Evolutionary conservation across 2,888 invertebrate species (phyloP).

Genomic region (Idaea aversata): DNA sequence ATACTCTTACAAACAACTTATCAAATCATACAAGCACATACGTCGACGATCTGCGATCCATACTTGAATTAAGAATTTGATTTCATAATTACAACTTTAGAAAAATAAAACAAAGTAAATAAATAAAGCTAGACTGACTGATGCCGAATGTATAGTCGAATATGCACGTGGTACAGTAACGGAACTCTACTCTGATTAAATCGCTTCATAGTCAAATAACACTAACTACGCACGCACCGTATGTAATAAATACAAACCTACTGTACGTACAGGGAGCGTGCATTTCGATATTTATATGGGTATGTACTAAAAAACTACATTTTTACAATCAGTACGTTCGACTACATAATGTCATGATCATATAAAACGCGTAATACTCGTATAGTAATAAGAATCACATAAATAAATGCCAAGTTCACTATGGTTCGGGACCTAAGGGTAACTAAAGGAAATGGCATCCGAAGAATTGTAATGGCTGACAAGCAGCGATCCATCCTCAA

Average conservation of each 20-base stretch:
- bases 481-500: constrained; percentile 36
- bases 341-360: constrained; percentile 73
- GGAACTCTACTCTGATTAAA: constrained; percentile 78
- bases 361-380: constrained; percentile 68
- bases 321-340: constrained; percentile 62
- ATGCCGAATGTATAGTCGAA: constrained; percentile 63
- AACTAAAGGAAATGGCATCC: constrained; percentile 77
- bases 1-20: constrained; percentile 63
- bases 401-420: constrained; percentile 78
- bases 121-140: constrained; percentile 24
- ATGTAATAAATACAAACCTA: constrained; percentile 60
- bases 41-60: constrained; percentile 40
- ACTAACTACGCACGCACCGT: constrained; percentile 54
- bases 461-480: constrained; percentile 53
- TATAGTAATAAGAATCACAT: constrained; percentile 72
- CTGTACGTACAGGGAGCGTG: constrained; percentile 65
- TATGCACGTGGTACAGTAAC: constrained; percentile 67
- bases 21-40: constrained; percentile 36
- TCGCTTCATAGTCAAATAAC: constrained; percentile 60
- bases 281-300: constrained; percentile 37
- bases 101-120: constrained; percentile 19
- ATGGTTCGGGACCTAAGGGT: constrained; percentile 75
- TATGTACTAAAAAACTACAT: constrained; percentile 49
- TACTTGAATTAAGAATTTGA: constrained; percentile 56
- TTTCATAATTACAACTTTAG: constrained; percentile 19